Percentiles rank a stretch among this genome's conserved stretches.
Evolutionary conservation across 1,140 invertebrate species (phyloP).

Genomic region (Idris sp.): DNA sequence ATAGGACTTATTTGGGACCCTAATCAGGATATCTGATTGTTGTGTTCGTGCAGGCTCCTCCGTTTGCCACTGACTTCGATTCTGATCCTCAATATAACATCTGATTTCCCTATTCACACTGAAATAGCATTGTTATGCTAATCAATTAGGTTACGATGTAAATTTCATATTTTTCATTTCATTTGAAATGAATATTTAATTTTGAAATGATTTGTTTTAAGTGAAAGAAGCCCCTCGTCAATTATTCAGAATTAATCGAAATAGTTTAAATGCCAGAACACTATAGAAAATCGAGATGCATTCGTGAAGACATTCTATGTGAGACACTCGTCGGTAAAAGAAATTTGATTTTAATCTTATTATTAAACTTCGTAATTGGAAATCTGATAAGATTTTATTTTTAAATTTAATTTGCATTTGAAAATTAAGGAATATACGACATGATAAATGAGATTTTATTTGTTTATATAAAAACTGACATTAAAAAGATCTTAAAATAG

Average conservation of each 20-base stretch:
- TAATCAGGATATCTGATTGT: constrained; percentile 59
- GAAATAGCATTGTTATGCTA: constrained; percentile 40
- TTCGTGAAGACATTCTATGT: background rate
- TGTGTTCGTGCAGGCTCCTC: constrained; percentile 43
- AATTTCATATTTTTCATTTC: constrained; percentile 31
- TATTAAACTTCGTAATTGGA: constrained; percentile 21
- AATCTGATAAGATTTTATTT: constrained; percentile 18
- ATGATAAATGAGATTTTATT: constrained; percentile 3
- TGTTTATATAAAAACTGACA: too few relatives aligned
- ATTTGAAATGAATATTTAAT: too few relatives aligned
- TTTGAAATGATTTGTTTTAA: too few relatives aligned
- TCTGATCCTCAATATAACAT: constrained; percentile 43
- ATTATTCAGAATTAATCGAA: constrained; percentile 7
- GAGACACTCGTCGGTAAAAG: constrained; percentile 9
- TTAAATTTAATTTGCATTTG: constrained; percentile 21
- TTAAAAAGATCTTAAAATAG: too few relatives aligned
- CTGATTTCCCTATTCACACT: constrained; percentile 57
- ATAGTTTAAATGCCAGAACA: constrained; percentile 35
- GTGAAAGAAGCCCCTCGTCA: constrained; percentile 8
- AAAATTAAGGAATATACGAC: constrained; percentile 7
- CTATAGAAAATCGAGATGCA: too few relatives aligned
- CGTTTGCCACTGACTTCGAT: constrained; percentile 28
- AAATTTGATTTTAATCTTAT: constrained; percentile 23
- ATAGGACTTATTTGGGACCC: constrained; percentile 58
- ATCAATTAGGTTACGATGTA: constrained; percentile 34